Evolutionary conservation across 2,113 vertebrate species (phyloP), one percentile per base, ranked within the genome.

Genomic region (Nothocercus nigrocapillus): DNA sequence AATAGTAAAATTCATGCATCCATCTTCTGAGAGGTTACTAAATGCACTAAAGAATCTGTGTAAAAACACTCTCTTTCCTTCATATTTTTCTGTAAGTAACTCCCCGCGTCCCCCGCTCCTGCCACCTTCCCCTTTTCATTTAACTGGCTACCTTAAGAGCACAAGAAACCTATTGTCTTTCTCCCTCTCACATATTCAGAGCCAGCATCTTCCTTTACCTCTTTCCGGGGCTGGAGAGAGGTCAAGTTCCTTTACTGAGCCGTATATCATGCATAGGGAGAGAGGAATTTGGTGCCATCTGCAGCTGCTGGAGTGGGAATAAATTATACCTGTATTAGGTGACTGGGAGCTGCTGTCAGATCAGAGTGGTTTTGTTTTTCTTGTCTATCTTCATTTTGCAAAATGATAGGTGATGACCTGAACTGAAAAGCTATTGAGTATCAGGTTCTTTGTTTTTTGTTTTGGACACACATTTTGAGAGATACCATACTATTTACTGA

Each of bases 381-480:
- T 58, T 91, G 85, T 86, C 64, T 86, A 25, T 92, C 85, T 90
- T 88, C 61, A 40, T 84, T 95, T 91, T 90, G 34, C 38, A 73
- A 86, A 92, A 78, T 45, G 42, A 76, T 92, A 83, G 69, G 62
- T 87, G 66, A 95, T 38, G 49, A 90, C 36, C 62, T 92, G 74
- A 91, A 89, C 61, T 69, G 63, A 90, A 92, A 92, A 83, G 18
- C 69, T 95, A 25, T 76, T 88, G 62, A 92, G 53, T 88, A 90
- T 84, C 0, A 1, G 51, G 13, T 75, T 78, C 25, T 80, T 61
- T 66, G 51, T 36, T 78, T 84, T 72, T 53, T 38, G 69, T 38
- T 53, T 93, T 79, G 58, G 58, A 73, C 53, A 49, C 82, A 59
- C 38, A 32, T 75, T 84, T 91, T 78, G 76, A 88, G 61, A 75